A percentile compares a stretch with the other conserved stretches of the same genome.
Conservation (phyloP, 2,113 vertebrate genomes). For the Sturnira hondurensis region DNA sequence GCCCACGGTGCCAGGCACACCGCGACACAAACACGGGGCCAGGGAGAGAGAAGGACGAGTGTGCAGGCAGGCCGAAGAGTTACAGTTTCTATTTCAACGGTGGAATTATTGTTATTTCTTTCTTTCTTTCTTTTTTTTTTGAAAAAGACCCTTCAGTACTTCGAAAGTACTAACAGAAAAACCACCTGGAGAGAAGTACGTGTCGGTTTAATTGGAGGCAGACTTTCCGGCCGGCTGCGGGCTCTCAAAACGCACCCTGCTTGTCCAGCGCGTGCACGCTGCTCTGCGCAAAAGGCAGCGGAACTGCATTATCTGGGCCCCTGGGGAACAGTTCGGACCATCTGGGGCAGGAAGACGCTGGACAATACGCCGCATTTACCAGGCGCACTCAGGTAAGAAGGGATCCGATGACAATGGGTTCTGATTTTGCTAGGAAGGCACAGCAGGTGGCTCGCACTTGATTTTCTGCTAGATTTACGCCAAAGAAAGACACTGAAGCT, state of each 20-base stretch:
- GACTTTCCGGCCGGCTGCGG: neutral
- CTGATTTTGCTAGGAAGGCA: neutral
- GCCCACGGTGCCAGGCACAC: neutral
- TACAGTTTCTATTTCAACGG: neutral
- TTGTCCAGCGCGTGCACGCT: neutral
- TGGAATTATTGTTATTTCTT: neutral
- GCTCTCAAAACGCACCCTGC: neutral
- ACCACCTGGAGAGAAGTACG: neutral
- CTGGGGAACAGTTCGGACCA: neutral
- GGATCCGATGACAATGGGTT: neutral
- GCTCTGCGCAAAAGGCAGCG: neutral
- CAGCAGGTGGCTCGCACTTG: neutral
- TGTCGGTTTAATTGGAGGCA: neutral
- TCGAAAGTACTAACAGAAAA: neutral
- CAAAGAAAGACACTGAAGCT: neutral
- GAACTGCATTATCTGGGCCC: neutral
- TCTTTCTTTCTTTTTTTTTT: too few relatives aligned
- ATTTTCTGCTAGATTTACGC: slow-evolving; percentile 62
- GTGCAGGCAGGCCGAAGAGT: neutral
- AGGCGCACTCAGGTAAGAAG: neutral
- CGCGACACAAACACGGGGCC: neutral
- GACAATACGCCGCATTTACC: neutral
- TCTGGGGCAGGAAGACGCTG: neutral
- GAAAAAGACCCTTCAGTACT: neutral
- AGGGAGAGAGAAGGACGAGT: neutral